Evolutionary conservation across 1,140 invertebrate species (phyloP).

Genomic region (Paralvinella palmiformis): DNA sequence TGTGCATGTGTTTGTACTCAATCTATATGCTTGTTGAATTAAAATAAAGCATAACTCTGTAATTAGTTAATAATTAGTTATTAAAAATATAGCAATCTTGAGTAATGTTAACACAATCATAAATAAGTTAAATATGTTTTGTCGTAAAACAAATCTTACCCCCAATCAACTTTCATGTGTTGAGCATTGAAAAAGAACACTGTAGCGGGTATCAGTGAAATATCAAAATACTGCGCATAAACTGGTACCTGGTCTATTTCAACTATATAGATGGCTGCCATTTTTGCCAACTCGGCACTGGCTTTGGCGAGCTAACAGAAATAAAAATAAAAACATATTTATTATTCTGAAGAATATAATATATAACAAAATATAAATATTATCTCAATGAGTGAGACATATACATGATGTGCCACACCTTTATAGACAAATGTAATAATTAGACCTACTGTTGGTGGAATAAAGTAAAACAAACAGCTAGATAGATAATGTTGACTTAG

Average conservation of each 20-base stretch:
- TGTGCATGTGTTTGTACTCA: no score
- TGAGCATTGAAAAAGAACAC: constrained; percentile 50
- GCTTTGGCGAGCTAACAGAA: constrained; percentile 37
- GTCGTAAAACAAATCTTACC: constrained; percentile 36
- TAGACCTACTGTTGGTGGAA: no score
- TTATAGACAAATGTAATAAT: no score
- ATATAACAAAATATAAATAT: no score
- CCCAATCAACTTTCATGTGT: constrained; percentile 50
- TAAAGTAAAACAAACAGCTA: no score
- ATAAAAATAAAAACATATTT: not conserved
- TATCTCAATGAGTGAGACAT: no score
- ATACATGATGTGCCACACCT: no score
- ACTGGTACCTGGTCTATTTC: constrained; percentile 43
- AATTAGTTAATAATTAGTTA: constrained; percentile 3
- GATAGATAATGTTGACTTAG: no score
- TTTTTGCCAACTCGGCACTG: constrained; percentile 33
- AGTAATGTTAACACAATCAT: no score
- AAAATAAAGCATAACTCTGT: not conserved
- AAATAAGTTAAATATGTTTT: not conserved
- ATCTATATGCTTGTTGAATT: no score
- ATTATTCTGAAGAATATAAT: no score
- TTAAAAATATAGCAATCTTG: no score
- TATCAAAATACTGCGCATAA: constrained; percentile 47
- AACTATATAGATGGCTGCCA: constrained; percentile 43
- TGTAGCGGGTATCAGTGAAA: constrained; percentile 46